phyloP scores from a whole-genome alignment of 2,888 invertebrate genomes.

The Pristionchus exspectatus region DNA sequence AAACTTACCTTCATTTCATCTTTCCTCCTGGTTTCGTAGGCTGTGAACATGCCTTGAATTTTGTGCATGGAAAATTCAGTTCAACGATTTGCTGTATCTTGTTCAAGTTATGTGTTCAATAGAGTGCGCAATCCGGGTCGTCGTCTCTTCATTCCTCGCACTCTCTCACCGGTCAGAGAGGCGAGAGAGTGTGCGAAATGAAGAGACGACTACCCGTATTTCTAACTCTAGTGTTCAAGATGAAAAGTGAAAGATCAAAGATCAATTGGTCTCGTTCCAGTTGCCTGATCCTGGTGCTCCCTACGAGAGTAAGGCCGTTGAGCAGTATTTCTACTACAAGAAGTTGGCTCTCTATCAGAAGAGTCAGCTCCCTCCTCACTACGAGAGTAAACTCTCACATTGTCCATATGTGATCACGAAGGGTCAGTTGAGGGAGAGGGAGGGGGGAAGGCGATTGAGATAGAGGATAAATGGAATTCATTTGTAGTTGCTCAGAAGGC shows the following conservation, averaged over 20 bases:
- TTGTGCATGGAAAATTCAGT: no score
- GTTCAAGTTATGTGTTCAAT: no score
- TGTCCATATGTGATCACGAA: constrained; percentile 33
- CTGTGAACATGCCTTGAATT: no score
- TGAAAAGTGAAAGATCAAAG: neutral
- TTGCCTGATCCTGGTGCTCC: constrained; percentile 25
- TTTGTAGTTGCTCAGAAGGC: neutral
- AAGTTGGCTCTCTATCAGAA: neutral
- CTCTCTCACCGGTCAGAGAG: no score
- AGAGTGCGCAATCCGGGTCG: no score
- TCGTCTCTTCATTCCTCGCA: no score
- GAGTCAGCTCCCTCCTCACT: constrained; percentile 13
- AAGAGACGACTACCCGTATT: no score
- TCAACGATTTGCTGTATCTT: no score
- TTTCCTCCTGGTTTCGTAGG: no score
- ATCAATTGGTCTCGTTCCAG: constrained; percentile 4
- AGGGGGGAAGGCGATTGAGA: neutral
- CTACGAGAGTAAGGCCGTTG: neutral
- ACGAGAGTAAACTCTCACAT: neutral
- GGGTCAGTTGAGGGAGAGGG: neutral
- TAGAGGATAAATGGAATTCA: neutral
- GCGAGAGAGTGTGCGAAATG: no score
- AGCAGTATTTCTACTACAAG: constrained; percentile 34
- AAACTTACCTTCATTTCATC: no score
- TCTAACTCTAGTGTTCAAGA: no score